A percentile compares a stretch with the other conserved stretches of the same genome.
Conservation (phyloP, 1,140 invertebrate species). For the Druon quercuslanigerum region DNA sequence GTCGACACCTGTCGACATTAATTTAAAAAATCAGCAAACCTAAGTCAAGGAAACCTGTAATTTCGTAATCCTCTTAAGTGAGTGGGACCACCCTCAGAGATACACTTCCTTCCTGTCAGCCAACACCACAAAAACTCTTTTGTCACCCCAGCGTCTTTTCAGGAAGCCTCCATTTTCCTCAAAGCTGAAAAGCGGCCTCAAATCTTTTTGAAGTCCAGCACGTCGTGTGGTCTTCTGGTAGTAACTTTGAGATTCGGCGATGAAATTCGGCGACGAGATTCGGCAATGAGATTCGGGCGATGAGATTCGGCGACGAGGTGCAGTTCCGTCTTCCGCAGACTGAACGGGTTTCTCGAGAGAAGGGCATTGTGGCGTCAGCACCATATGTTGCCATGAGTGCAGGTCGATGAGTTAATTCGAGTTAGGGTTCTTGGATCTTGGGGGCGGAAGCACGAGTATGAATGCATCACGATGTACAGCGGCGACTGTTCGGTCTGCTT, state of each 20-base stretch:
- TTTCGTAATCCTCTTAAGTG: too few relatives aligned
- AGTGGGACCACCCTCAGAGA: not conserved
- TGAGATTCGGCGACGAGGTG: too few relatives aligned
- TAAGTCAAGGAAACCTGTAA: too few relatives aligned
- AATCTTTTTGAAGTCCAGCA: too few relatives aligned
- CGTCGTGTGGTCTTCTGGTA: too few relatives aligned
- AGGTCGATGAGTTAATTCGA: constrained; percentile 29
- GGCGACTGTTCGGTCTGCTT: constrained; percentile 18
- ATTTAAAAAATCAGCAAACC: too few relatives aligned
- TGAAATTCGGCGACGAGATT: too few relatives aligned
- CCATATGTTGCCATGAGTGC: not conserved
- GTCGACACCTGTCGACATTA: too few relatives aligned
- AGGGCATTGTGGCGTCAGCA: not conserved
- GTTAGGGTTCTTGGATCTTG: not conserved
- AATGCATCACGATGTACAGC: not conserved
- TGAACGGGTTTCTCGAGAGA: not conserved
- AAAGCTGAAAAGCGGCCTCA: not conserved
- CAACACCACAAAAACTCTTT: not conserved
- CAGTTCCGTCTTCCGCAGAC: too few relatives aligned
- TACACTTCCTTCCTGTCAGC: not conserved
- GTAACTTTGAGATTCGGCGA: too few relatives aligned
- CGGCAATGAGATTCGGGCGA: too few relatives aligned
- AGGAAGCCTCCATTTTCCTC: not conserved
- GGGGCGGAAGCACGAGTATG: constrained; percentile 5
- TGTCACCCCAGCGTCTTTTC: not conserved